A percentile compares a stretch with the other conserved stretches of the same genome.
Evolutionary conservation across 2,113 vertebrate genomes (phyloP).

Genomic region (Phoenicopterus ruber): DNA sequence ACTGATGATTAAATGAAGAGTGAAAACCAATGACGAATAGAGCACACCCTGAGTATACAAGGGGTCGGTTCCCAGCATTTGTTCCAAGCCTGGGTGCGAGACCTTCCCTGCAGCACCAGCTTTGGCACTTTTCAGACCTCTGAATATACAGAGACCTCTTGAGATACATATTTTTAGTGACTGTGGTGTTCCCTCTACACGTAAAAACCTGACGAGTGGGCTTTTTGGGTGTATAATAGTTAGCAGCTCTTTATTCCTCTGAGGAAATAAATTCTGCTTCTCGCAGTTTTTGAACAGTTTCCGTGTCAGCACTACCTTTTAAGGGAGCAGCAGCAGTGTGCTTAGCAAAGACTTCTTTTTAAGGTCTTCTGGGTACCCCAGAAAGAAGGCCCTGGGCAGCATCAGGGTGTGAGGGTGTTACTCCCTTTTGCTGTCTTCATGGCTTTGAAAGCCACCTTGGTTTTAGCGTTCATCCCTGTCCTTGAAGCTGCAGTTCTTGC

Average conservation of each 20-base stretch:
- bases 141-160: background rate
- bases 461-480: background rate
- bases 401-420: background rate
- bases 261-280: background rate
- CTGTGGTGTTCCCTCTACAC: background rate
- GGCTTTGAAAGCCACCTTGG: background rate
- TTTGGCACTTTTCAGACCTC: background rate
- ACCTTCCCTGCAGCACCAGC: background rate
- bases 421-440: background rate
- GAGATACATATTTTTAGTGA: background rate
- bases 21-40: fast-evolving
- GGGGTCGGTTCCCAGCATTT: background rate
- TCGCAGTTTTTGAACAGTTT: background rate
- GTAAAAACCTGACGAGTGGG: background rate
- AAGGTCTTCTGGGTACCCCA: background rate
- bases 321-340: background rate
- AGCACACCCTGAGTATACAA: fast-evolving
- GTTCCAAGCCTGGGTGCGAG: background rate
- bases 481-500: background rate
- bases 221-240: background rate
- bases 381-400: background rate
- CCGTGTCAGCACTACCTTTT: background rate
- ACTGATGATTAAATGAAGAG: background rate
- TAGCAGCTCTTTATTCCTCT: background rate
- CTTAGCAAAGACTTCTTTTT: background rate